Percentiles rank a stretch among this genome's conserved stretches.
phyloP scores from a whole-genome alignment of 2,797 vertebrate genomes.

The Artibeus jamaicensis region DNA sequence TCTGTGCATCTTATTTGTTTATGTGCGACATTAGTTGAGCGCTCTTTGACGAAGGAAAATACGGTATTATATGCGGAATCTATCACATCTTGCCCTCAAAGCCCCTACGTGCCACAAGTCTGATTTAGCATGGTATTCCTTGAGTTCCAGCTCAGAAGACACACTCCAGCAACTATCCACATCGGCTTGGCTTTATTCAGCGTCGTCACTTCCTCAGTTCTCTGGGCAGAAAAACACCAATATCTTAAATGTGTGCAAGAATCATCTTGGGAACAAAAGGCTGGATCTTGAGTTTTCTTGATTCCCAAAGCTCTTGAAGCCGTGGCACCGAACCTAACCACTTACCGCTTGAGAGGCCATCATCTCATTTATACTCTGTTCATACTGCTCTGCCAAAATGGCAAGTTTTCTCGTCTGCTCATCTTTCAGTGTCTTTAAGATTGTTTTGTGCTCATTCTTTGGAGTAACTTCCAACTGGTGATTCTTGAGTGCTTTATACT shows the following conservation, averaged over 20 bases:
- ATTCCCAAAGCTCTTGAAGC: conserved; percentile 54
- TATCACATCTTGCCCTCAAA: conserved; percentile 15
- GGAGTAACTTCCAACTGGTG: conserved; percentile 99
- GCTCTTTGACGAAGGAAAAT: neutral
- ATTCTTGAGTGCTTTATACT: conserved; percentile 99
- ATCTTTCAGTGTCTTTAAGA: conserved; percentile 93
- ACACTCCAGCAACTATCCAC: conserved; percentile 46
- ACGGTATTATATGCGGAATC: neutral
- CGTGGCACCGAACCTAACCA: conserved; percentile 57
- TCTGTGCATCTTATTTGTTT: neutral
- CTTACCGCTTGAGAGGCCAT: conserved; percentile 99
- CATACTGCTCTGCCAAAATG: conserved; percentile 90
- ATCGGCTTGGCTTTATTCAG: conserved; percentile 47
- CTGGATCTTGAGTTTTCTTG: conserved; percentile 64
- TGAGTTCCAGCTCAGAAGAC: conserved; percentile 42
- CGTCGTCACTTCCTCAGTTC: conserved; percentile 46
- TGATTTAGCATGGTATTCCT: neutral
- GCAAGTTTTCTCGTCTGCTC: conserved; percentile 90
- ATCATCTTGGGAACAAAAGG: conserved; percentile 57
- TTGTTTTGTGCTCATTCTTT: conserved; percentile 98
- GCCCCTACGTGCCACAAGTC: neutral
- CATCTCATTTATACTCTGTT: conserved; percentile 99
- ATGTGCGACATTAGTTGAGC: neutral
- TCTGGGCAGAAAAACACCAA: conserved; percentile 47
- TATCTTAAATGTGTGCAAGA: conserved; percentile 58